These are phyloP conservation scores for Drosophila quadrilineata DNA, from an alignment of 1,140 invertebrate genomes.

Conservation along the genomic window DNA sequence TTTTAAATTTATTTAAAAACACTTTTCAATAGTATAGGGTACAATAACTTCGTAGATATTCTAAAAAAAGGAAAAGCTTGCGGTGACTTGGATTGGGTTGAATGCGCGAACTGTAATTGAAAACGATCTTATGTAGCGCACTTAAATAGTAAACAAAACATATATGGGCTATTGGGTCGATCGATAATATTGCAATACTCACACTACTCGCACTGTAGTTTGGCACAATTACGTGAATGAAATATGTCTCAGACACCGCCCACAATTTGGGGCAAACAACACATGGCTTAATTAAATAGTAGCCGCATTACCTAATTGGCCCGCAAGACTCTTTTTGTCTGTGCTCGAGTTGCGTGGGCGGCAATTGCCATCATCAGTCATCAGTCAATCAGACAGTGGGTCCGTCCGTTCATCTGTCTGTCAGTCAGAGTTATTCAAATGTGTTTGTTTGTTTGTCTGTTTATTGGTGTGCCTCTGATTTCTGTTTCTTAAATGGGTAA, in stretches of 20 bases:
- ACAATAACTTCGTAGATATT: no score
- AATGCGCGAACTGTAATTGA: constrained; percentile 10
- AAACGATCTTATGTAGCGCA: no score
- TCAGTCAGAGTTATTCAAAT: constrained; percentile 1
- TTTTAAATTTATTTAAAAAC: no score
- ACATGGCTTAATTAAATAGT: constrained; percentile 61
- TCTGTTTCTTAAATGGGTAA: constrained; percentile 40
- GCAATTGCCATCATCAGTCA: constrained; percentile 4
- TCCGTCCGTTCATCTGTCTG: neutral
- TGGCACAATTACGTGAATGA: constrained; percentile 60
- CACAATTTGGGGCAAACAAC: no score
- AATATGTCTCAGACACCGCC: constrained; percentile 42
- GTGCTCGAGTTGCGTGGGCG: constrained; percentile 46
- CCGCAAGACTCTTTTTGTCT: constrained; percentile 26
- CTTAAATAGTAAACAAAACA: constrained; percentile 20
- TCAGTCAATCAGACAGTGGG: neutral
- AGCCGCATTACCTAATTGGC: constrained; percentile 70
- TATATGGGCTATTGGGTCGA: constrained; percentile 68
- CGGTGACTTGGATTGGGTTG: no score
- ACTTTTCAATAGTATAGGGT: no score
- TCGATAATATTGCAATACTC: neutral
- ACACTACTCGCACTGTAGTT: constrained; percentile 27
- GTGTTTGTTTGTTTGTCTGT: constrained; percentile 28
- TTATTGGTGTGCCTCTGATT: neutral
- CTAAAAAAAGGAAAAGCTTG: no score